Conservation (phyloP, 2,888 invertebrate genomes). For the Cancer borealis region DNA sequence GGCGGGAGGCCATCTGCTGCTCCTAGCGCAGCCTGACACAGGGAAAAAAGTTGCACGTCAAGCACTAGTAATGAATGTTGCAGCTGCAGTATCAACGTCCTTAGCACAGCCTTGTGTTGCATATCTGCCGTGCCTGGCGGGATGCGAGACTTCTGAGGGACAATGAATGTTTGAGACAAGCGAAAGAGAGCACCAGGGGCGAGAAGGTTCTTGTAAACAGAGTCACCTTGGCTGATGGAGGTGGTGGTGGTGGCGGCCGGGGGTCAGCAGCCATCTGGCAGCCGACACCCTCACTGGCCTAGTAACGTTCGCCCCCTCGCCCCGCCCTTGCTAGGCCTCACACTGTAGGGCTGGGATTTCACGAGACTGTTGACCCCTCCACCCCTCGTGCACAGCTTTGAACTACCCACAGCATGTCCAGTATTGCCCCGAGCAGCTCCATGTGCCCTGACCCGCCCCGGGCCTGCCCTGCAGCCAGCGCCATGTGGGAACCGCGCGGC, state of each 20-base stretch:
- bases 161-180: not conserved
- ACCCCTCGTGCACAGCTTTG: not conserved
- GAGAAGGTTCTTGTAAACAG: not conserved
- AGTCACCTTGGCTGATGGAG: conserved; percentile 31
- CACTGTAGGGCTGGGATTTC: not conserved
- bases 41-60: conserved; percentile 22
- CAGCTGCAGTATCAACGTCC: not conserved
- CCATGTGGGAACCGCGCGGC: conserved; percentile 29
- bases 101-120: not conserved
- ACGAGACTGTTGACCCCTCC: not conserved
- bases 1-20: conserved; percentile 36
- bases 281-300: conserved; percentile 14
- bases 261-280: conserved; percentile 6
- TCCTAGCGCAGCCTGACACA: not conserved
- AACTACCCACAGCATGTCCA: not conserved
- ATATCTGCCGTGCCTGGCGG: not conserved
- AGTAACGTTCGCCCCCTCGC: not conserved
- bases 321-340: not conserved
- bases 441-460: not conserved
- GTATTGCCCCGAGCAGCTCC: not conserved
- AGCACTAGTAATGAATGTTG: conserved; percentile 3
- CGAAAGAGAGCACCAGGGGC: not conserved
- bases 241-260: not conserved
- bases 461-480: conserved; percentile 5
- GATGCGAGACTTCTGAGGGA: not conserved